Conservation (phyloP, 2,797 vertebrate genomes). For the Acrossocheilus fasciatus region DNA sequence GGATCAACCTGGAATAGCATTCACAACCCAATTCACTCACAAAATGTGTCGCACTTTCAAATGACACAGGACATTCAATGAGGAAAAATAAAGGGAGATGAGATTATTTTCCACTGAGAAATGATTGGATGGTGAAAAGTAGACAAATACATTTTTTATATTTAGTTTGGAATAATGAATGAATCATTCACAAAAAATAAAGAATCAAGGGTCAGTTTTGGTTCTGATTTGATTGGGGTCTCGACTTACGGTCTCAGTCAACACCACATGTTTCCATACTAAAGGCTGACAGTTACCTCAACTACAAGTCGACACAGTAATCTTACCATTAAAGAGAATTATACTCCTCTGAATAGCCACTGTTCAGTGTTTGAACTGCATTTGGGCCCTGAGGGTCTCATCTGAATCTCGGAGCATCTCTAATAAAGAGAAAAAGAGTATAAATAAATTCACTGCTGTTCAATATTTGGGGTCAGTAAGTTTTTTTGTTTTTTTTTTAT, state of each 20-base stretch:
- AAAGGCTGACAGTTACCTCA: neutral
- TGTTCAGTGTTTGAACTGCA: neutral
- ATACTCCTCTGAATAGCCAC: constrained; percentile 1
- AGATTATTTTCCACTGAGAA: neutral
- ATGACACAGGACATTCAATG: neutral
- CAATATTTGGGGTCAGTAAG: neutral
- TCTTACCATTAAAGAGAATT: too few relatives aligned
- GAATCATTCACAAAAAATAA: neutral
- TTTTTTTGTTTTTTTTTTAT: neutral
- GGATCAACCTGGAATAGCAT: neutral
- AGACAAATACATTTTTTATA: neutral
- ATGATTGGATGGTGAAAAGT: neutral
- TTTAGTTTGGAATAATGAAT: neutral
- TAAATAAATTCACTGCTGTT: neutral
- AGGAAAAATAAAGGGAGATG: neutral
- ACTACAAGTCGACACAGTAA: neutral
- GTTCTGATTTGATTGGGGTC: neutral
- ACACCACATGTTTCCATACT: neutral
- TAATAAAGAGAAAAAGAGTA: neutral
- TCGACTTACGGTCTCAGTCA: neutral
- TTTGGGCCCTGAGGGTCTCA: neutral
- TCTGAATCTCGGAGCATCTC: neutral
- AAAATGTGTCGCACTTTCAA: neutral
- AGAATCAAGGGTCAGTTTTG: neutral
- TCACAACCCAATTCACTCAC: neutral